Base-by-base conservation (phyloP, 2,113 vertebrate genomes). In the Rhinichthys klamathensis region DNA sequence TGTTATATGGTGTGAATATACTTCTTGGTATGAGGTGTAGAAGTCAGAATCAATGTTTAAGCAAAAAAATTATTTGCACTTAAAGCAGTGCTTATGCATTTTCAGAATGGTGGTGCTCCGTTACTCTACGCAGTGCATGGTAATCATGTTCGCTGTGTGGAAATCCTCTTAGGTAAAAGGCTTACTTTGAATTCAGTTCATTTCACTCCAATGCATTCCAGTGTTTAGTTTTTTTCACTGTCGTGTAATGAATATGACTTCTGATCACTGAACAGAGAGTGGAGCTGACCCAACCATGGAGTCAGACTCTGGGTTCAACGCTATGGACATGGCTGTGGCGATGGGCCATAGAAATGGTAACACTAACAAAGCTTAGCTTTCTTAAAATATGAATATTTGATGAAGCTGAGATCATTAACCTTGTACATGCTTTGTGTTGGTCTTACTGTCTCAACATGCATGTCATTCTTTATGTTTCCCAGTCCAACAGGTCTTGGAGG, bases 401-500 rank as follows among this genome's bases (percentile, higher is more conserved):
- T 38, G 21, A 38, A 38, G 32, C 23, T 12, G 0, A 70, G 38
- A 21, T n/a, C 8, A 69, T 69, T 6, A 11, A 70, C 5, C 27
- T 32, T 10, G 32, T 41, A 38, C 35, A 21, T 6, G 21, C 12
- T 38, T 38, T 70, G 10, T 41, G 32, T 70, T 11, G 9, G 32
- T 6, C 35, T 23, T n/a, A 41, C 35, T 0, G 35, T 41, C 10
- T 21, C 8, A 56, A 56, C 18, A 8, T 56, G 6, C 18, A 23
- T 56, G 18, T 56, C 38, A 4, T 80, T 75, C 12, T 84, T 73
- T 41, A 5, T 78, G 23, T 7, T 87, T 41, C 85, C 91, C 82
- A 99, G 98, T 99, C 92, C 98, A 99, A 94, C 98, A 99, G 95
- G 98, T 97, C 88, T 99, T 99, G 90, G 98, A 99, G 87, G 96